A percentile compares a stretch with the other conserved stretches of the same genome.
phyloP scores from a whole-genome alignment of 1,140 invertebrate species.

The Trichonephila clavipes region DNA sequence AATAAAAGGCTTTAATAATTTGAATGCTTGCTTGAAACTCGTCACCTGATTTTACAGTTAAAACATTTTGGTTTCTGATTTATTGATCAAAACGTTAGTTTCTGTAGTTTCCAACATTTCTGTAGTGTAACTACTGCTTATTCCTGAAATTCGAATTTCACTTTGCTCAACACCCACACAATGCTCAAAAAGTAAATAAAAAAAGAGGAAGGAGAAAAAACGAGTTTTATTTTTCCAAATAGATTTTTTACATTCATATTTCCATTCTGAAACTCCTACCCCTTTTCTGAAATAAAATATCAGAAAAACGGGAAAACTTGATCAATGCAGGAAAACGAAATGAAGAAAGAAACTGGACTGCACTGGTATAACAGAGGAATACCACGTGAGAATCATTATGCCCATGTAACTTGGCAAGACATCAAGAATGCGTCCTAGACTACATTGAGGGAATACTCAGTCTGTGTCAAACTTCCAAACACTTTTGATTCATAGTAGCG shows the following conservation, averaged over 20 bases:
- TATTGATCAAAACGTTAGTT: too few species aligned
- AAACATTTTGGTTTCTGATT: too few species aligned
- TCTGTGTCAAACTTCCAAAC: constrained; percentile 43
- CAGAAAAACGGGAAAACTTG: constrained; percentile 29
- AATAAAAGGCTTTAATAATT: too few species aligned
- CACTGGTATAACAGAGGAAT: constrained; percentile 26
- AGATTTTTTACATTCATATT: neutral
- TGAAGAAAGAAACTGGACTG: constrained; percentile 8
- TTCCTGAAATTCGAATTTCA: too few species aligned
- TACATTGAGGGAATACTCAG: constrained; percentile 21
- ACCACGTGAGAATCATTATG: constrained; percentile 57
- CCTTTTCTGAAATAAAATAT: constrained; percentile 5
- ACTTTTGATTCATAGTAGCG: constrained; percentile 51
- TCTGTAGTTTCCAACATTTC: too few species aligned
- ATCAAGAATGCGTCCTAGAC: constrained; percentile 50
- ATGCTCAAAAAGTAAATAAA: too few species aligned
- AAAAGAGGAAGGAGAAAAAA: too few species aligned
- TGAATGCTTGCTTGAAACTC: too few species aligned
- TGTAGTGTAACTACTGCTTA: too few species aligned
- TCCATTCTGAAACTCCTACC: neutral
- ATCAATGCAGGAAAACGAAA: constrained; percentile 30
- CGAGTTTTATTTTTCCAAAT: neutral
- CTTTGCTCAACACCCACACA: too few species aligned
- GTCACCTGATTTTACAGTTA: too few species aligned
- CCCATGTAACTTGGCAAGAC: constrained; percentile 42